These are phyloP conservation scores for Dicrostonyx torquatus DNA, from an alignment of 2,797 vertebrate genomes.

Conservation along the genomic window DNA sequence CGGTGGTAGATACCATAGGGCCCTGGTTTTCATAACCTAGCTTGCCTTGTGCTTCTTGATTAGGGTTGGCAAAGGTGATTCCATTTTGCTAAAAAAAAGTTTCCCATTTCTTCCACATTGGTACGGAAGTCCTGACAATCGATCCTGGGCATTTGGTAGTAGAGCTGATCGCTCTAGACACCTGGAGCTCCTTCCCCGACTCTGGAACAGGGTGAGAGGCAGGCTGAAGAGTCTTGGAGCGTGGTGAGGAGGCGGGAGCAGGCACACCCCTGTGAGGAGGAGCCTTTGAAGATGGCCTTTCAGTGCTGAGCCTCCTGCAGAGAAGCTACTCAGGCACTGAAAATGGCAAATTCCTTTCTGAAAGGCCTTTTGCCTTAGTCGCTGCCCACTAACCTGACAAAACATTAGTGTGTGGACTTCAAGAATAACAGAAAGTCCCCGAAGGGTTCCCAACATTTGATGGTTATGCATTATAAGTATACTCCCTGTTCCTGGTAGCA, in stretches of 20 bases:
- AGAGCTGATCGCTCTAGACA: accelerated
- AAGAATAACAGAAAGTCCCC: background rate
- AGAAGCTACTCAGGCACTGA: too few species aligned
- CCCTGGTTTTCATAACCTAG: background rate
- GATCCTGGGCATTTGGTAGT: background rate
- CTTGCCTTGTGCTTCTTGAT: background rate
- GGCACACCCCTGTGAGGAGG: background rate
- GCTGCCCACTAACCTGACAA: background rate
- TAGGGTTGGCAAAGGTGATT: background rate
- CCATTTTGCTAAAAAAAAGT: background rate
- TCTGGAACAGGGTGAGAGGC: too few species aligned
- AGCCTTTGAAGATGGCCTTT: background rate
- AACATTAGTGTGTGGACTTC: background rate
- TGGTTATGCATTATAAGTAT: too few species aligned
- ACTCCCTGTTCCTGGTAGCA: background rate
- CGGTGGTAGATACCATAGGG: too few species aligned
- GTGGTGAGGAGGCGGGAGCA: accelerated
- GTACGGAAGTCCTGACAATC: background rate
- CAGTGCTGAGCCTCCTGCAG: accelerated
- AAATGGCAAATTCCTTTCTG: background rate
- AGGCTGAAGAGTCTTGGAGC: background rate
- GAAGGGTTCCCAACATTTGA: background rate
- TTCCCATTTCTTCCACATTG: background rate
- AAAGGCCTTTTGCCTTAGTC: background rate
- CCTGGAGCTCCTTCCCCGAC: background rate